Base-by-base conservation (phyloP, 2,888 invertebrate genomes). In the Lasiommata megera region DNA sequence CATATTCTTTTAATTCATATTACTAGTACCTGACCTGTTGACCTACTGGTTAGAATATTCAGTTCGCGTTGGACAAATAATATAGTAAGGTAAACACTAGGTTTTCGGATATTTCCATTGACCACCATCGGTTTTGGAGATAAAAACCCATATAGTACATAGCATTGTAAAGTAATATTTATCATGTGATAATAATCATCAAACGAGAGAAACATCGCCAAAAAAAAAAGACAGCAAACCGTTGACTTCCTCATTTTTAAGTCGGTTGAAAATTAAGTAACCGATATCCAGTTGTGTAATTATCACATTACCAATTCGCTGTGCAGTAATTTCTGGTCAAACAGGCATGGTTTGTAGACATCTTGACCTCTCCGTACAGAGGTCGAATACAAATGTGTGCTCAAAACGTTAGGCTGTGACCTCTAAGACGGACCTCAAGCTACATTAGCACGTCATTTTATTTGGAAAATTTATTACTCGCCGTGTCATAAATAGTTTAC, bases 331-430 rank as follows among this genome's bases (percentile, higher is more conserved):
- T 34, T 34, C 34, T 52, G 52, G 52, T 41, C 31, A 52, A 34
- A 31, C 52, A 36, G n/a, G 12, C 48, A 37, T 17, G 12, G 17
- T 18, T 16, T 23, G 16, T 29, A 28, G 11, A 52, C 14, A 28
- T 37, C 23, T 11, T 57, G 57, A 54, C 57, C 57, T 58, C 58
- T 41, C 37, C 36, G 6, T 18, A 37, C 40, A 41, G 46, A 60
- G 60, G 60, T 57, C 44, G 40, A 34, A 60, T 51, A 44, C 44
- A 54, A 60, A 44, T 56, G 47, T 56, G 41, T 56, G 31, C 16
- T 47, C 40, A n/a, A 54, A 28, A 16, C 48, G 31, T 52, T 34
- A 54, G 47, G 41, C 23, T n/a, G 28, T 17, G 57, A 54, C 50
- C 60, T 60, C 60, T 34, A 23, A 17, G 34, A 34, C 17, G 40